phyloP scores from a whole-genome alignment of 2,113 vertebrate genomes.

The Chaetops frenatus region DNA sequence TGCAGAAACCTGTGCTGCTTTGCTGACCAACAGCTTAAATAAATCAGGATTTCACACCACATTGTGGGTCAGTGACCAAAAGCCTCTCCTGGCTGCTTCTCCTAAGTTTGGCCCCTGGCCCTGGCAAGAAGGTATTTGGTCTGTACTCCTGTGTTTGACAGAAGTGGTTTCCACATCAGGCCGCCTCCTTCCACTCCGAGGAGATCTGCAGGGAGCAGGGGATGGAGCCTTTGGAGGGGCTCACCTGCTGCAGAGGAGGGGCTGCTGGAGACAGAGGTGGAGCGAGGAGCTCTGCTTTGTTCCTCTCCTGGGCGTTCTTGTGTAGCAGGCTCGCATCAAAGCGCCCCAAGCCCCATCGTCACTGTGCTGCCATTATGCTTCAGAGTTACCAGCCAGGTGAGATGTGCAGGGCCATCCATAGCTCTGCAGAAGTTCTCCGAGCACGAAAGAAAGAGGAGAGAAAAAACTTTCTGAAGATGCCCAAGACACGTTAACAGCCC shows the following conservation, averaged over 20 bases:
- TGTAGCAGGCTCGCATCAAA: background rate
- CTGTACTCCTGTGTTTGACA: background rate
- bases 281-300: background rate
- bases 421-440: background rate
- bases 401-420: background rate
- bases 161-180: background rate
- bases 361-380: background rate
- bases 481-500: background rate
- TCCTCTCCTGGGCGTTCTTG: background rate
- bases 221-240: background rate
- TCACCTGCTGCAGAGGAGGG: background rate
- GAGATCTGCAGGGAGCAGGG: background rate
- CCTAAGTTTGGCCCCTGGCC: rapidly evolving
- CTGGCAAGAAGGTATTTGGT: background rate
- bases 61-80: background rate
- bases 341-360: rapidly evolving
- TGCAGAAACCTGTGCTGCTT: background rate
- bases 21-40: background rate
- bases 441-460: background rate
- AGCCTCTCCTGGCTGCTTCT: background rate
- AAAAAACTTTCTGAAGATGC: background rate
- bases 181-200: background rate
- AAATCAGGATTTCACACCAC: background rate
- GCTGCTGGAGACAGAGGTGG: background rate
- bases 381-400: background rate